phyloP scores from a whole-genome alignment of 2,888 invertebrate genomes.

The Aphidoletes aphidimyza region DNA sequence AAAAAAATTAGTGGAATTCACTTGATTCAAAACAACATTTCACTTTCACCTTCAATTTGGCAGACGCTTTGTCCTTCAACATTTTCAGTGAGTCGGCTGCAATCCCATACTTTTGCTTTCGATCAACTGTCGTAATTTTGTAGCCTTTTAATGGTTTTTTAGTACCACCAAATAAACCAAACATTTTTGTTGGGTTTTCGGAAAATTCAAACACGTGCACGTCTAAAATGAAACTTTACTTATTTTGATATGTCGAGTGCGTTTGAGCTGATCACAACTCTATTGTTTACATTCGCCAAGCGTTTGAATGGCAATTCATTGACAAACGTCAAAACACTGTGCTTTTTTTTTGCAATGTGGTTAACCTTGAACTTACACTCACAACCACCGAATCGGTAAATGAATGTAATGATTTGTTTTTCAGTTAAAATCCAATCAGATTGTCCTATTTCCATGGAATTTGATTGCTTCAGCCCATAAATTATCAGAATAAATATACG shows the following conservation, averaged over 20 bases:
- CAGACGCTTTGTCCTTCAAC: slow-evolving; percentile 63
- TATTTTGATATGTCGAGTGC: background rate
- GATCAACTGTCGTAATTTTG: slow-evolving; percentile 65
- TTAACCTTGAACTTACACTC: slow-evolving; percentile 1
- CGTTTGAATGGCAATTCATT: background rate
- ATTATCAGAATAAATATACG: too few relatives aligned
- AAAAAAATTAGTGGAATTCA: slow-evolving; percentile 45
- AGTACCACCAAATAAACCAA: slow-evolving; percentile 55
- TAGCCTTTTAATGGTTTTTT: slow-evolving; percentile 63
- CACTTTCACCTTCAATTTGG: slow-evolving; percentile 64
- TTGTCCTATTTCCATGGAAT: too few relatives aligned
- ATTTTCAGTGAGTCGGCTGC: slow-evolving; percentile 64
- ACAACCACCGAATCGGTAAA: too few relatives aligned
- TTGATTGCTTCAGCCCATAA: too few relatives aligned
- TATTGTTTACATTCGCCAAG: background rate
- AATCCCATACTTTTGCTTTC: slow-evolving; percentile 64
- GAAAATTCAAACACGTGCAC: background rate
- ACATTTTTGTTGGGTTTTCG: background rate
- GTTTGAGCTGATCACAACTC: background rate
- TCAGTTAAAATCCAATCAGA: too few relatives aligned
- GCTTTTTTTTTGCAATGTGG: slow-evolving; percentile 32
- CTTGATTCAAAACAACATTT: background rate
- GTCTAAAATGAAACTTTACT: background rate
- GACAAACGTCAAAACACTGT: slow-evolving; percentile 41
- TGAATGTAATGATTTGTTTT: too few relatives aligned